Evolutionary conservation across 1,140 invertebrate genomes (phyloP), one percentile per base, ranked within the genome.

Genomic region (Aphaenogaster ashmeadi): DNA sequence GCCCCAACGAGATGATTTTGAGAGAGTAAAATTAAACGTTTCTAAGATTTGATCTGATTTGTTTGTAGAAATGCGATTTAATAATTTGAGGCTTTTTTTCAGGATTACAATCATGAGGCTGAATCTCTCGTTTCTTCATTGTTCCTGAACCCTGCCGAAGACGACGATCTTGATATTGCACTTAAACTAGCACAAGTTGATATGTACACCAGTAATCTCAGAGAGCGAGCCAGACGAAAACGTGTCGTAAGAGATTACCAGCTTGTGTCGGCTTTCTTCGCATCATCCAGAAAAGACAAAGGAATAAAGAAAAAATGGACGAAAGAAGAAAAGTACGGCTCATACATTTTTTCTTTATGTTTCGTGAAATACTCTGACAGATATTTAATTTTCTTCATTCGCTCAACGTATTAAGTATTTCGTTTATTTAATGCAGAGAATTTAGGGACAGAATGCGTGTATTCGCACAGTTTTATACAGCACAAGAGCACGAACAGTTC

Each of bases 1-100:
- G 98, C 98, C 98, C 18, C 98, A 98, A 93, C 96, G 99, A 93
- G 98, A 99, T 96, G 99, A 99, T 94, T 99, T 99, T 96, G 99
- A 99, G 96, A 97, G 98, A 94, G 98, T 98, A 95, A 92, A 56
- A 89, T 92, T 78, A 33, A 47, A 71, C 3, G 11, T 67, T 47
- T 54, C n/a, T 58, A 64, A 81, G 75, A 62, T 75, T 33, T 69
- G 9, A 21, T 81, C 18, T 52, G 0, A 41, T 79, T 74, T 87
- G 27, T 81, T 58, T 33, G 60, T 33, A 86, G 58, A 54, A 81
- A 38, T 62, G 74, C 87, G n/a, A 38, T 52, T 21, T 41, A 33
- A 60, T 47, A 50, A 74, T 47, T 5, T 6, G 0, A n/a, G n/a
- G 4, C 3, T 79, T 64, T 85, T 91, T 92, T 92, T 83, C 89